Base-by-base conservation (phyloP, 2,113 vertebrate genomes). In the Carassius carassius region DNA sequence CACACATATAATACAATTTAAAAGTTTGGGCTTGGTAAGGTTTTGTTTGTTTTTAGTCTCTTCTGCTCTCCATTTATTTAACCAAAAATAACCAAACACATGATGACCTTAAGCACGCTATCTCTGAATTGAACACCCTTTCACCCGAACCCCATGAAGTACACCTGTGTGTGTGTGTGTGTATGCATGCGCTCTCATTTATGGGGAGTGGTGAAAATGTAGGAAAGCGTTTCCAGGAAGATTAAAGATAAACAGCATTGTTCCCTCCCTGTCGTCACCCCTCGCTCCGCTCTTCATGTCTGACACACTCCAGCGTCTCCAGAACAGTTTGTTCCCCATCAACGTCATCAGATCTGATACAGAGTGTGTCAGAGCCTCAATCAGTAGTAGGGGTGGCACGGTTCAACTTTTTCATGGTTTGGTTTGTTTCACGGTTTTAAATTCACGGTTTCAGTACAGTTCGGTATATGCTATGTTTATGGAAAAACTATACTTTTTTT, bases 161-260 rank as follows among this genome's bases (percentile, higher is more conserved):
- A 47, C 44, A 37, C 35, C 35, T 4, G 35, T 4, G 35, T 37
- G 35, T 86, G 67, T 81, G 69, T 82, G 81, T 86, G 32, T 58
- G 78, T 80, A 79, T 84, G 84, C 29, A 65, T 12, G 2, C 35
- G 47, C 12, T 8, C 13, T 79, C 37, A 21, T 67, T 58, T 25
- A 12, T 82, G 10, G 16, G 82, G 87, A 91, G 87, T 88, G 82
- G 73, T 82, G 25, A 67, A 87, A 84, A 35, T 85, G 83, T 88
- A 90, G 90, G 88, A 91, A 92, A 90, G 86, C 49, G 25, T 75
- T 88, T 91, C 89, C 89, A 92, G 93, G 92, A 93, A 93, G 91
- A 85, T 87, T 76, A 80, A 83, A 87, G 86, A 91, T 93, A 93
- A 95, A 94, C 90, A 91, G 58, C 85, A 92, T 94, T 94, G 92